Base-by-base conservation (phyloP, 2,113 vertebrate species). In the Percina caprodes region DNA sequence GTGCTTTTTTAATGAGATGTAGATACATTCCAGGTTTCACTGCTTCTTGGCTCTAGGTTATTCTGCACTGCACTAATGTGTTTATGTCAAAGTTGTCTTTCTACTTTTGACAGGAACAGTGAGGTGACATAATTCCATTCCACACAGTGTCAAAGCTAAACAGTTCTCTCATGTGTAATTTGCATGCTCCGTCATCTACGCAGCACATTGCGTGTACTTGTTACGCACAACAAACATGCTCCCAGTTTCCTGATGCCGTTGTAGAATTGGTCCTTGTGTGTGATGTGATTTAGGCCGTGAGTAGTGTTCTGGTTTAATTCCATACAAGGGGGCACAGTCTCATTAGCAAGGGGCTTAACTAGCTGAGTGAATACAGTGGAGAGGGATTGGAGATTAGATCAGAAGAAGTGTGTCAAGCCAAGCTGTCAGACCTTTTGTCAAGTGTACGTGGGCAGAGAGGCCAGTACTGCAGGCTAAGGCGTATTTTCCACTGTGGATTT, bases 311-410 rank as follows among this genome's bases (percentile, higher is more conserved):
- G 85, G 46, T 90, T 90, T 90, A 82, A 91, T 87, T 73, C 90
- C 84, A 80, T 82, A 84, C 86, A 87, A 87, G 86, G 58, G 82
- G 84, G 26, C 88, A 82, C 85, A 81, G 86, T 89, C 86, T 92
- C 85, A 89, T 92, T 92, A 91, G 85, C 82, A 77, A 78, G 86
- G 49, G 69, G 83, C 86, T 92, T 92, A 91, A 90, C 86, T 89
- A 87, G 80, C 83, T 75, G 74, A 83, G 72, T 87, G 89, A 92
- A 92, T 89, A 88, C 88, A 91, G 91, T 88, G 71, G 33, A 85
- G 77, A 74, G 35, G 85, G 87, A 90, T 91, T 91, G 71, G 74
- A 90, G 91, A 92, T 92, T 87, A 90, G 92, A 92, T 92, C 86
- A 88, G 83, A 86, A 86, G 71, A 90, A 92, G 86, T 90, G 88